Evolutionary conservation across 2,888 invertebrate genomes (phyloP).

Genomic region (Zaprionus lineosus): DNA sequence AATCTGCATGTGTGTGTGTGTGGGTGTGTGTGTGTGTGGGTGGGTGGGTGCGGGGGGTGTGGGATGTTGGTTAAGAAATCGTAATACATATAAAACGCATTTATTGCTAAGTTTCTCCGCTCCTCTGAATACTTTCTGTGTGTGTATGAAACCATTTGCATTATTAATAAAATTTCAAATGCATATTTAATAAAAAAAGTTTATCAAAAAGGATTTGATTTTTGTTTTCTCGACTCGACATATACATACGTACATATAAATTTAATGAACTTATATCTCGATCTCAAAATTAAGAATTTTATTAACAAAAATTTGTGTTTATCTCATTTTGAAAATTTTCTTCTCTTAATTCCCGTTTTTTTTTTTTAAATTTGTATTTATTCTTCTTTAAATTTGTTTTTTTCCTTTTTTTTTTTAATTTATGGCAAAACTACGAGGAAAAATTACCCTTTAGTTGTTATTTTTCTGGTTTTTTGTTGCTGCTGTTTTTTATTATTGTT

Average conservation of each 20-base stretch:
- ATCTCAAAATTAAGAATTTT: constrained; percentile 28
- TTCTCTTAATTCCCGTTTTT: constrained; percentile 1
- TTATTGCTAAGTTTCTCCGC: constrained; percentile 26
- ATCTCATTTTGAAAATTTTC: background rate
- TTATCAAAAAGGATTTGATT: constrained; percentile 43
- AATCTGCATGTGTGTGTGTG: no score
- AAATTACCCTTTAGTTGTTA: constrained; percentile 63
- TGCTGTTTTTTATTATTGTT: no score
- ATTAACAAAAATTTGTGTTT: constrained; percentile 24
- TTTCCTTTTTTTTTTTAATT: background rate
- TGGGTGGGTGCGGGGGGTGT: no score
- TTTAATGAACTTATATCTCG: constrained; percentile 51
- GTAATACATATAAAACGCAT: constrained; percentile 22
- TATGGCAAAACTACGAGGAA: constrained; percentile 54
- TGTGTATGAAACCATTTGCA: constrained; percentile 58
- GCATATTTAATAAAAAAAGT: constrained; percentile 44
- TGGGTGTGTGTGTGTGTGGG: no score
- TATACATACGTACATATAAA: constrained; percentile 43
- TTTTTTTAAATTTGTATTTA: no score
- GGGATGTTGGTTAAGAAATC: constrained; percentile 2
- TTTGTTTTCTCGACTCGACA: background rate
- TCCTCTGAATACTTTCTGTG: constrained; percentile 44
- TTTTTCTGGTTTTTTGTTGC: constrained; percentile 23
- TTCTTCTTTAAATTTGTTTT: no score
- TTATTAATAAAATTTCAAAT: constrained; percentile 53